These are phyloP conservation scores for human (Homo sapiens) DNA, from an alignment of 2,113 vertebrate species.

Conservation along the genomic window DNA sequence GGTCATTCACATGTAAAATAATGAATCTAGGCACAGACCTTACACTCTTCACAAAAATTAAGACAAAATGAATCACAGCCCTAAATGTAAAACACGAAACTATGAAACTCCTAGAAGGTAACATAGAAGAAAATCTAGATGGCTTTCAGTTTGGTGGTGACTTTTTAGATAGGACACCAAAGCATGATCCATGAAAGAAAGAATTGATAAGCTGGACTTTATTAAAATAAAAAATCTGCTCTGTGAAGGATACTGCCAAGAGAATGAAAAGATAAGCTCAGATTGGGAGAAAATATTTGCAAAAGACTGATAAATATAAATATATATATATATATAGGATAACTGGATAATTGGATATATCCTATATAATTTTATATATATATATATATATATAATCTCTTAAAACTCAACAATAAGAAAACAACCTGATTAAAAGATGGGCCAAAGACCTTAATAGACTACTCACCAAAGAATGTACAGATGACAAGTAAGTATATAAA, in stretches of 20 bases:
- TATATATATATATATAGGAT: no score
- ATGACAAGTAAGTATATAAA: not conserved
- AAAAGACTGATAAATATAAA: not conserved
- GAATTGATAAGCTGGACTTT: not conserved
- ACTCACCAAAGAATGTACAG: not conserved
- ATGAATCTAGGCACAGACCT: not conserved
- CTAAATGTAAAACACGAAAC: not conserved
- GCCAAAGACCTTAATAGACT: not conserved
- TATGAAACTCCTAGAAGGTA: not conserved
- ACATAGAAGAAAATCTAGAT: not conserved
- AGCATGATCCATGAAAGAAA: not conserved
- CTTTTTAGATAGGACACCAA: not conserved
- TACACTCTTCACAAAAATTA: not conserved
- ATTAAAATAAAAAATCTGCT: not conserved
- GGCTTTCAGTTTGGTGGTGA: not conserved
- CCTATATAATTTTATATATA: no score
- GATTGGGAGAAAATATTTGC: not conserved
- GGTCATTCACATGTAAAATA: not conserved
- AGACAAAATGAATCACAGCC: not conserved
- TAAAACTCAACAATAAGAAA: not conserved
- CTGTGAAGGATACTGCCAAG: not conserved
- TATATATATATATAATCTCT: not conserved
- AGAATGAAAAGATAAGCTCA: not conserved
- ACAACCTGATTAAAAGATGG: not conserved
- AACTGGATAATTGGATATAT: no score